Percentiles rank a stretch among this genome's conserved stretches.
These are phyloP conservation scores for Hydrolagus affinis DNA, from an alignment of 2,113 vertebrate genomes.

Conservation along the genomic window DNA sequence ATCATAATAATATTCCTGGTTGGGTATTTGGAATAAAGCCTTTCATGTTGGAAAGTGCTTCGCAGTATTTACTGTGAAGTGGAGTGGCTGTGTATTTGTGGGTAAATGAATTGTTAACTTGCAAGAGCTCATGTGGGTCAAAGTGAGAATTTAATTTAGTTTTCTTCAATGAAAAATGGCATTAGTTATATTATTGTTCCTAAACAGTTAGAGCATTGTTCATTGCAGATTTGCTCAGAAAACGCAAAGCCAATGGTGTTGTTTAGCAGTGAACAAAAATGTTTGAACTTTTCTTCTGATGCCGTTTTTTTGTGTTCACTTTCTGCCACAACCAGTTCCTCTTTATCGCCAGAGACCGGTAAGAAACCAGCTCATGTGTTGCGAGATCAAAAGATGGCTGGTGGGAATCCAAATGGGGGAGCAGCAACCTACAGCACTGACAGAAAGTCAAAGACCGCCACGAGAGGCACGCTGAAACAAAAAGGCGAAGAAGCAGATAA, in stretches of 20 bases:
- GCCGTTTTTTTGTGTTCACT: constrained; percentile 39
- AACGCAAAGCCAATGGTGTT: background rate
- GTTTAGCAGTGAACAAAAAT: background rate
- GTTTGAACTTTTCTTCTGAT: background rate
- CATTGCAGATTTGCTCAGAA: background rate
- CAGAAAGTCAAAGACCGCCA: constrained; percentile 53
- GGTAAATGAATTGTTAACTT: too few relatives aligned
- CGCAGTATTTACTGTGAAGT: too few relatives aligned
- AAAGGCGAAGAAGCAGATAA: constrained; percentile 76
- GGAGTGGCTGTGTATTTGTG: too few relatives aligned
- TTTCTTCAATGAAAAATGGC: background rate
- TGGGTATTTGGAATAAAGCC: too few relatives aligned
- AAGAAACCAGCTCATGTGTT: constrained; percentile 63
- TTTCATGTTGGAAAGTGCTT: too few relatives aligned
- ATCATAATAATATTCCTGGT: too few relatives aligned
- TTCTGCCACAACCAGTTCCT: constrained; percentile 58
- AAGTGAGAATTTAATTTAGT: too few relatives aligned
- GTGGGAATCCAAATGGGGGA: constrained; percentile 50
- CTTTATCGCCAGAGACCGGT: constrained; percentile 64
- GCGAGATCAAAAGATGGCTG: constrained; percentile 21
- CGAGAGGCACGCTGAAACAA: constrained; percentile 60
- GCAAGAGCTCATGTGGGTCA: too few relatives aligned
- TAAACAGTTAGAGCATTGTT: too few relatives aligned
- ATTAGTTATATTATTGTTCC: background rate
- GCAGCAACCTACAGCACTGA: constrained; percentile 33